Conservation (phyloP, 2,113 vertebrate species). For the Bubo bubo region DNA sequence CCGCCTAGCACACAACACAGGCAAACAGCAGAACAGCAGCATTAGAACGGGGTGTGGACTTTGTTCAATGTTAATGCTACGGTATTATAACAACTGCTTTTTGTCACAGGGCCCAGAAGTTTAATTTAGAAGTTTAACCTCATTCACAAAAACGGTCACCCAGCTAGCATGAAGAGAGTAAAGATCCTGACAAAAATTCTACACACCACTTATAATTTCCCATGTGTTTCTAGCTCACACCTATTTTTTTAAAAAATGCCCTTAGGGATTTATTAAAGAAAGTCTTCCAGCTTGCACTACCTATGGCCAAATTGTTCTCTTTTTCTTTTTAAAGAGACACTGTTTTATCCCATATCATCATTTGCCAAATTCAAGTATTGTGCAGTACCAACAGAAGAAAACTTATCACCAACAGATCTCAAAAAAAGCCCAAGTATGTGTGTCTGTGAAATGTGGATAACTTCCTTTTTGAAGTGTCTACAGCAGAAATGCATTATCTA, state of each 20-base stretch:
- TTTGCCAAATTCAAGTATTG: background rate
- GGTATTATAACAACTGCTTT: background rate
- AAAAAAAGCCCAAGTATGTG: too few species aligned
- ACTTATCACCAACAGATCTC: background rate
- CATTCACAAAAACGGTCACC: background rate
- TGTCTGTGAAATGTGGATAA: rapidly evolving
- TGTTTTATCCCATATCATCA: background rate
- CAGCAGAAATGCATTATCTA: background rate
- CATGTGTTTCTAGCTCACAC: background rate
- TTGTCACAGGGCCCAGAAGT: background rate
- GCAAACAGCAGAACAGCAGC: background rate
- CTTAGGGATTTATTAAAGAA: background rate
- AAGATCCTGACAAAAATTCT: background rate
- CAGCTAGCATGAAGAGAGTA: background rate
- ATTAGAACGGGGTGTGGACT: rapidly evolving
- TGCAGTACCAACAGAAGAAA: background rate
- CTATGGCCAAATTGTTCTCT: background rate
- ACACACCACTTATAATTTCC: background rate
- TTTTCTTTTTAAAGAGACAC: background rate
- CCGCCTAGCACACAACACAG: background rate
- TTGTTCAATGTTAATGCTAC: background rate
- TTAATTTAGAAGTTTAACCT: background rate
- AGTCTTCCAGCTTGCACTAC: background rate
- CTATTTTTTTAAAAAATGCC: background rate
- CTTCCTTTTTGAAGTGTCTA: background rate